phyloP scores from a whole-genome alignment of 1,140 invertebrate genomes.

The Drosophila nigrodunni region DNA sequence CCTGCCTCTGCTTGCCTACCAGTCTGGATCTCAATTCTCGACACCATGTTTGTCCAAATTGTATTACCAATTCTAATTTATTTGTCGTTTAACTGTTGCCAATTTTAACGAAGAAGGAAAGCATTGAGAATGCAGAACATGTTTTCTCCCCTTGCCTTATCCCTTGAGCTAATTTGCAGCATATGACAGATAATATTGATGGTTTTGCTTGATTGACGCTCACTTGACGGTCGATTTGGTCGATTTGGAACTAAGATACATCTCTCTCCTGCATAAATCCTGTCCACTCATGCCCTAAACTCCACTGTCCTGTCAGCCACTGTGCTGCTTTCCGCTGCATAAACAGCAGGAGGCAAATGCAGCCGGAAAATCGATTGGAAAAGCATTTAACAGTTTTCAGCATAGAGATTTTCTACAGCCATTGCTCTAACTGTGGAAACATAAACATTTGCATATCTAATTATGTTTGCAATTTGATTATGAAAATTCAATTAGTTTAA shows the following conservation, averaged over 20 bases:
- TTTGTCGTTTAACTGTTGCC: conserved; percentile 74
- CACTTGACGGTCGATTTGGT: conserved; percentile 26
- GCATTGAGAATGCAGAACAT: conserved; percentile 19
- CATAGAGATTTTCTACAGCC: conserved; percentile 1
- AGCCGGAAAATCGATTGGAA: conserved; percentile 9
- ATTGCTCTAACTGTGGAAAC: conserved; percentile 5
- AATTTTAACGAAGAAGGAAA: conserved; percentile 45
- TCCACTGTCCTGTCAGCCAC: background rate
- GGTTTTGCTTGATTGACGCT: conserved; percentile 26
- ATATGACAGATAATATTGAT: conserved; percentile 45
- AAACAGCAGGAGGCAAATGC: background rate
- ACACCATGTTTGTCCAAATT: conserved; percentile 52
- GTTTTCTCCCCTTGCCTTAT: background rate
- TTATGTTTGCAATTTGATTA: conserved; percentile 17
- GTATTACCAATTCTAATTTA: conserved; percentile 79
- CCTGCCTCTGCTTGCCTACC: no score
- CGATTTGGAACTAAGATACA: conserved; percentile 6
- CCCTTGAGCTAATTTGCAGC: conserved; percentile 19
- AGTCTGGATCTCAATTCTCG: background rate
- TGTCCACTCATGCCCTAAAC: no score
- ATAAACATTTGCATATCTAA: conserved; percentile 12
- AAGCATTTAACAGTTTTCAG: conserved; percentile 1
- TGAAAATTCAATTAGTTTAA: conserved; percentile 19
- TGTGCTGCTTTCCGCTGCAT: background rate
- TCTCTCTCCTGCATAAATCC: background rate